A percentile compares a stretch with the other conserved stretches of the same genome.
Evolutionary conservation across 1,140 invertebrate species (phyloP).

Genomic region (Vanessa tameamea): DNA sequence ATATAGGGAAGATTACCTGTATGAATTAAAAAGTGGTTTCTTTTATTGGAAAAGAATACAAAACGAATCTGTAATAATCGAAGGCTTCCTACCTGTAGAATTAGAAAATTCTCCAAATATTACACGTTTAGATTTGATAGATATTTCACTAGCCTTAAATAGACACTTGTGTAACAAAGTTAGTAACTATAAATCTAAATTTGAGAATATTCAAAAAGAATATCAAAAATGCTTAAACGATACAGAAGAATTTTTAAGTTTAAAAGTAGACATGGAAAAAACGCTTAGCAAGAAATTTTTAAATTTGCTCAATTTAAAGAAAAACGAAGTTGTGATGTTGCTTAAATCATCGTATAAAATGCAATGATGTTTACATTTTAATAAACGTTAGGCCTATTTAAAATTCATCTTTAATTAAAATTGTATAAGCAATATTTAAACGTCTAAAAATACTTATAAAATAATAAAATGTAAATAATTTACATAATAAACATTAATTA

Average conservation of each 20-base stretch:
- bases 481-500: background rate
- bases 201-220: constrained; percentile 50
- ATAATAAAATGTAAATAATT: background rate
- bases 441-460: no score
- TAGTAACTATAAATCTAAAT: constrained; percentile 40
- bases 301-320: constrained; percentile 53
- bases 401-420: no score
- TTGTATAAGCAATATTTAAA: no score
- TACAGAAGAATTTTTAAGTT: constrained; percentile 63
- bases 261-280: constrained; percentile 68
- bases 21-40: constrained; percentile 64
- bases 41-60: constrained; percentile 67
- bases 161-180: constrained; percentile 54
- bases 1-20: constrained; percentile 55
- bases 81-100: constrained; percentile 66
- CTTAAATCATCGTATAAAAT: background rate
- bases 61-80: constrained; percentile 50
- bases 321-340: constrained; percentile 20
- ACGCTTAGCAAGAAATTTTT: constrained; percentile 61
- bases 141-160: constrained; percentile 53
- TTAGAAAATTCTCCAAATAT: constrained; percentile 43
- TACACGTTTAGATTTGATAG: constrained; percentile 47
- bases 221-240: constrained; percentile 61
- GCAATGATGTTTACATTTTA: background rate
- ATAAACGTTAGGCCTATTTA: background rate